Evolutionary conservation across 2,113 vertebrate genomes (phyloP), one percentile per base, ranked within the genome.

Genomic region (Misgurnus anguillicaudatus): DNA sequence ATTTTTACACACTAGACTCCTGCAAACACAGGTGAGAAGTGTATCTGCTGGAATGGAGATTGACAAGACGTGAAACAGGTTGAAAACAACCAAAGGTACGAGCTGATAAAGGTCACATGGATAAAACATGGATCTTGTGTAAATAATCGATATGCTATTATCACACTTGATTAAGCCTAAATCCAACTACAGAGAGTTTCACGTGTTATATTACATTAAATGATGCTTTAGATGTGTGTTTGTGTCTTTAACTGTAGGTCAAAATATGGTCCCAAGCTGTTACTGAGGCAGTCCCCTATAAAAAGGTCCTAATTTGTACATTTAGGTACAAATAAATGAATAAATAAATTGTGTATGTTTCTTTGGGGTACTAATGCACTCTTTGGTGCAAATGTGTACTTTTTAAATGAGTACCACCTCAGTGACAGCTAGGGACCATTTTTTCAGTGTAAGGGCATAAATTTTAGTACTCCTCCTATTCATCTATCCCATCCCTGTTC

Each of bases 1-100:
- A 80, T 78, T 79, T 64, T 78, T 67, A 72, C 72, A 67, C 71
- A 66, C 51, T 80, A 80, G 36, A 36, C 45, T 48, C 58, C 38
- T 19, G 41, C 51, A 79, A 76, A 79, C 66, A 72, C 38, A 69
- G 17, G 47, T 66, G 57, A 31, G 42, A 48, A 19, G 45, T 51
- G 65, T 60, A 67, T 78, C 73, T 58, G 61, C 19, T 61, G 16
- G 58, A 31, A 77, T 39, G 19, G 19, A 14, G 21, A 21, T 61
- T 1, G 21, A 63, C 57, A 48, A 13, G 63, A 16, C 2, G n/a
- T 24, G 19, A 36, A 31, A 75, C 14, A 47, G 11, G 38, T 6
- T 39, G 31, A 58, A 21, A 72, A 72, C 9, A 72, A 47, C 9
- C 7, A 17, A 31, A 24, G 38, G 7, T 38, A 42, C 5, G 36